Conservation (phyloP, 2,797 vertebrate species). For the Philypnodon macrostomus region DNA sequence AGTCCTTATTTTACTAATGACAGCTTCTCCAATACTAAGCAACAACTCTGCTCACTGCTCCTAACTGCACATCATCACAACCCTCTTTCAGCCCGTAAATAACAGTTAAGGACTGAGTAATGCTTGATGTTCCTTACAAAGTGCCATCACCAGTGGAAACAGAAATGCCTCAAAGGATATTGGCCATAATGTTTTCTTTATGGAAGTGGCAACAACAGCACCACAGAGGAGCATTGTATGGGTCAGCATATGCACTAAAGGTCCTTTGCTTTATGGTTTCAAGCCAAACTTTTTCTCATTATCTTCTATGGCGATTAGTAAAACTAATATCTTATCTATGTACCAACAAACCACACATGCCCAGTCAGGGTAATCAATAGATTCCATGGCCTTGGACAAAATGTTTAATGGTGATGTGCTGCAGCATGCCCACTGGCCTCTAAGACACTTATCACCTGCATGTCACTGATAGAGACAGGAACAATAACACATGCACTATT, state of each 20-base stretch:
- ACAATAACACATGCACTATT: constrained; percentile 57
- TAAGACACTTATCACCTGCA: constrained; percentile 43
- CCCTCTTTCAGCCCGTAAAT: constrained; percentile 49
- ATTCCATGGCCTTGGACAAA: constrained; percentile 45
- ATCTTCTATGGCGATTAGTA: constrained; percentile 13
- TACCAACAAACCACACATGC: constrained; percentile 28
- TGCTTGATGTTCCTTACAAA: constrained; percentile 7
- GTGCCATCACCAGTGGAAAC: constrained; percentile 21
- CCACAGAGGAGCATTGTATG: neutral
- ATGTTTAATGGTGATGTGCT: constrained; percentile 18
- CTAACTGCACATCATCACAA: constrained; percentile 52
- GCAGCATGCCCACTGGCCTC: constrained; percentile 23
- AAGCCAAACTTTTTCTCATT: neutral
- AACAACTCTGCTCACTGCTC: too few relatives aligned
- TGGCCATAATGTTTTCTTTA: constrained; percentile 20
- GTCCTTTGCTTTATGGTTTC: too few relatives aligned
- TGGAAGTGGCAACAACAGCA: constrained; percentile 13
- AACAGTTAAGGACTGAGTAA: constrained; percentile 46
- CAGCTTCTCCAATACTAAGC: constrained; percentile 36
- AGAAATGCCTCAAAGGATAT: constrained; percentile 24
- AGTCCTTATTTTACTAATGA: constrained; percentile 62
- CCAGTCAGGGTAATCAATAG: constrained; percentile 36
- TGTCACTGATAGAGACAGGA: constrained; percentile 38
- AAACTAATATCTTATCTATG: constrained; percentile 38
- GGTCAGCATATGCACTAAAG: too few relatives aligned